A percentile compares a stretch with the other conserved stretches of the same genome.
Conservation (phyloP, 2,113 vertebrate species). For the Tragelaphus strepsiceros region DNA sequence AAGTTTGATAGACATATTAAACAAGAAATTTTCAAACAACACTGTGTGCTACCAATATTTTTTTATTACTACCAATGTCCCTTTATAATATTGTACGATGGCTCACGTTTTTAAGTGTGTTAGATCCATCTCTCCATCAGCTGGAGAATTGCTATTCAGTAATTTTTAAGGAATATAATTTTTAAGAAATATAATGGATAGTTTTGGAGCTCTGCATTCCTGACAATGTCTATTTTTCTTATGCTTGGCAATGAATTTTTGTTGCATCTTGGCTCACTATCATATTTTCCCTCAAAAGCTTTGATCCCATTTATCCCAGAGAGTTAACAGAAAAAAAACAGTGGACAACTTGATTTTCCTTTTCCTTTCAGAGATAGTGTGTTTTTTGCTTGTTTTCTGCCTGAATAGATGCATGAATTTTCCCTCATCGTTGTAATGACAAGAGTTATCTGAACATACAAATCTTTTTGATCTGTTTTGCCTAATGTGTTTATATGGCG, state of each 20-base stretch:
- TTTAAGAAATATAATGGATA: not conserved
- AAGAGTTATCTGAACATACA: not conserved
- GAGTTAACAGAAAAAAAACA: not conserved
- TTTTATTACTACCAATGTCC: not conserved
- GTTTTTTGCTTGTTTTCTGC: not conserved
- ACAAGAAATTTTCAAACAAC: not conserved
- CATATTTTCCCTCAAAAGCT: not conserved
- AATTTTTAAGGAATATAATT: not conserved
- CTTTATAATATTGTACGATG: not conserved
- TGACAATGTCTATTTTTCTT: not conserved
- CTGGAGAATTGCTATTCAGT: not conserved
- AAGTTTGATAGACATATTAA: not conserved
- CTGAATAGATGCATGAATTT: not conserved
- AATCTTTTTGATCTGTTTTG: not conserved
- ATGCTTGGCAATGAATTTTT: not conserved
- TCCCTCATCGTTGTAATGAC: not conserved
- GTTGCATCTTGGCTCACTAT: not conserved
- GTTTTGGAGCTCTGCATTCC: not conserved
- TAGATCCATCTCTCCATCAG: not conserved
- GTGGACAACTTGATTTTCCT: not conserved
- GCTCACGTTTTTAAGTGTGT: not conserved
- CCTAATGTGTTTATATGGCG: not conserved
- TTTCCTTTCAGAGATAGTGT: not conserved
- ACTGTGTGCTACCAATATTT: not conserved
- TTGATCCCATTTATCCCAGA: not conserved